These are phyloP conservation scores for Gastrophysa polygoni DNA, from an alignment of 2,888 invertebrate species.

Conservation along the genomic window DNA sequence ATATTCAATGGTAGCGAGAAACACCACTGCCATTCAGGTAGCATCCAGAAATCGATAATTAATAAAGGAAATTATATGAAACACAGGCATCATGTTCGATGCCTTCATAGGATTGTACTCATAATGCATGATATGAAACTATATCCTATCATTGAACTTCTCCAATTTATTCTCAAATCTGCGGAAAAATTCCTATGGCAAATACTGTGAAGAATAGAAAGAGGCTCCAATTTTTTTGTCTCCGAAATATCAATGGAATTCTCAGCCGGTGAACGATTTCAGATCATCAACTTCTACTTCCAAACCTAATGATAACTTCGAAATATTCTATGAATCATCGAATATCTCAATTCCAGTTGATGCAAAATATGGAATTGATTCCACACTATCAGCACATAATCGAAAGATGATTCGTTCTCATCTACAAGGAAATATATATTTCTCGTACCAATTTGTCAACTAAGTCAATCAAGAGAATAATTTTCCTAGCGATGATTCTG, in stretches of 20 bases:
- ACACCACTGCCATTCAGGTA: conserved; percentile 1
- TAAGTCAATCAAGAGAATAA: neutral
- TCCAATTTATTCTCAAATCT: conserved; percentile 1
- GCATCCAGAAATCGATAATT: neutral
- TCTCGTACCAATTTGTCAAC: neutral
- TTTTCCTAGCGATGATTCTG: neutral
- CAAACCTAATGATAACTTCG: neutral
- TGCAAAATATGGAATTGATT: neutral
- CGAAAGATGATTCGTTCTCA: neutral
- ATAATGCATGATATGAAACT: neutral
- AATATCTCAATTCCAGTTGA: neutral
- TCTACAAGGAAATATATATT: neutral
- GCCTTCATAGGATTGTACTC: neutral
- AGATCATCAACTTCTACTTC: neutral
- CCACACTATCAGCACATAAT: neutral
- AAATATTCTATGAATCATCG: neutral
- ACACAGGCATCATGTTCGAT: neutral
- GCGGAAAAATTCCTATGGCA: conserved; percentile 2
- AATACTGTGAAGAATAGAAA: conserved; percentile 6
- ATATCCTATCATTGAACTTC: neutral
- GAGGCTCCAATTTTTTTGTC: neutral
- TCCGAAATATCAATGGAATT: neutral
- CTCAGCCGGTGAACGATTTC: too few species aligned
- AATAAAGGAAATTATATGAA: neutral
- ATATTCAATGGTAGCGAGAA: neutral